These are phyloP conservation scores for Phenganax subtilis DNA, from an alignment of 92 coral and sea anemone species.

Conservation along the genomic window DNA sequence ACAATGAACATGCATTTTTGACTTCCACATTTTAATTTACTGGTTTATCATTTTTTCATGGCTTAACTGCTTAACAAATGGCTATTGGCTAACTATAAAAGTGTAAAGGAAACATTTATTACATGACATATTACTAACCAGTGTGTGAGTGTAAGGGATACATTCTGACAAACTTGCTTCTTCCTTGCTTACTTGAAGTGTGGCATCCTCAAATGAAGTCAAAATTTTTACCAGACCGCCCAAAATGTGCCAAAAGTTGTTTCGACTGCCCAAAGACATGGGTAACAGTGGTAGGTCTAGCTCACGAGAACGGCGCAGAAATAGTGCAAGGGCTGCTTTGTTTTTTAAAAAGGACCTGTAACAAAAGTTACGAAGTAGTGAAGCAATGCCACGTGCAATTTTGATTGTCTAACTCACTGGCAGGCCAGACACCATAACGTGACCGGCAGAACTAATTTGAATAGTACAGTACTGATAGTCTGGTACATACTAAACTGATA, in stretches of 20 bases:
- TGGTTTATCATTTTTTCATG: too few species aligned
- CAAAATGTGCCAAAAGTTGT: conserved; percentile 21
- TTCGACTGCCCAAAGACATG: conserved; percentile 9
- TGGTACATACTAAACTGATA: too few species aligned
- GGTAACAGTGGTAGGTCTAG: conserved; percentile 25
- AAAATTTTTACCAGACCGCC: neutral
- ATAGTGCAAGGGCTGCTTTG: neutral
- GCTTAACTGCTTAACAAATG: too few species aligned
- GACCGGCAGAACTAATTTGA: neutral
- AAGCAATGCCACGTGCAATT: neutral
- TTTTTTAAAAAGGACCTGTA: conserved; percentile 13
- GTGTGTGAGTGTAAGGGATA: conserved; percentile 16
- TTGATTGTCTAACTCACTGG: neutral
- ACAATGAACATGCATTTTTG: too few species aligned
- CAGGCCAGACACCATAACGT: neutral
- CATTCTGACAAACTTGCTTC: conserved; percentile 28
- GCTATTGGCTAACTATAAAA: too few species aligned
- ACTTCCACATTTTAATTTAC: too few species aligned
- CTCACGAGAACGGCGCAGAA: conserved; percentile 17
- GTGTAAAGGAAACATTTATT: too few species aligned
- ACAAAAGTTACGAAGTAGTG: neutral
- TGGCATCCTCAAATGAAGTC: conserved; percentile 31
- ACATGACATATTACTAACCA: neutral
- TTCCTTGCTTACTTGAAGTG: conserved; percentile 36
- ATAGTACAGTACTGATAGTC: neutral